Evolutionary conservation across 2,113 vertebrate species (phyloP).

Genomic region (Porphyrio hochstetteri): DNA sequence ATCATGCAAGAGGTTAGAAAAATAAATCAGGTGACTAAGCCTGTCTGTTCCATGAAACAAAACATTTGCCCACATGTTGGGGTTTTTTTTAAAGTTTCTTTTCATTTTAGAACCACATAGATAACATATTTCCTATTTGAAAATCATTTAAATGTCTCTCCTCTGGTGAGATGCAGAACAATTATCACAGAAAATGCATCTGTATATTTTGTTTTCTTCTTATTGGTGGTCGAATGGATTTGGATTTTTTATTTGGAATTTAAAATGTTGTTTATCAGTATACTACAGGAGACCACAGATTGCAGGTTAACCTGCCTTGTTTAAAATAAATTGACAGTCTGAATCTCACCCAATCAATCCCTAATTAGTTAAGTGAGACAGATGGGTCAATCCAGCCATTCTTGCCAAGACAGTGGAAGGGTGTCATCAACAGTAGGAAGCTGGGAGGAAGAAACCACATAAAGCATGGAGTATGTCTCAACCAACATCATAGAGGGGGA

Average conservation of each 20-base stretch:
- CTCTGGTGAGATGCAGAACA: neutral
- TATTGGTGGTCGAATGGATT: neutral
- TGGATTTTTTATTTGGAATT: conserved; percentile 7
- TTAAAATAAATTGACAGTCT: conserved; percentile 37
- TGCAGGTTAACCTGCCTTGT: conserved; percentile 11
- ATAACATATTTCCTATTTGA: neutral
- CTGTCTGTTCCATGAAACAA: neutral
- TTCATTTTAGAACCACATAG: neutral
- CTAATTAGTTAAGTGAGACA: conserved; percentile 26
- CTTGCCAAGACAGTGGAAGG: neutral
- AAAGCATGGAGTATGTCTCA: neutral
- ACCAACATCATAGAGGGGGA: neutral
- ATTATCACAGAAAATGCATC: neutral
- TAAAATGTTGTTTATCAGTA: conserved; percentile 2
- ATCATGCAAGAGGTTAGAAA: neutral
- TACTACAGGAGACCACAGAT: neutral
- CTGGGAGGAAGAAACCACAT: neutral
- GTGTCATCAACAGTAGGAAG: neutral
- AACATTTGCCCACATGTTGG: neutral
- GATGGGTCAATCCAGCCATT: conserved; percentile 2
- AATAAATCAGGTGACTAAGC: neutral
- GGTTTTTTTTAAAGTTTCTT: neutral
- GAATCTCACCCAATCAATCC: conserved; percentile 11
- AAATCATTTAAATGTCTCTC: neutral
- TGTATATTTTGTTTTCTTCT: neutral